Evolutionary conservation across 2,888 invertebrate genomes (phyloP).

Genomic region (Barypeithes pellucidus): DNA sequence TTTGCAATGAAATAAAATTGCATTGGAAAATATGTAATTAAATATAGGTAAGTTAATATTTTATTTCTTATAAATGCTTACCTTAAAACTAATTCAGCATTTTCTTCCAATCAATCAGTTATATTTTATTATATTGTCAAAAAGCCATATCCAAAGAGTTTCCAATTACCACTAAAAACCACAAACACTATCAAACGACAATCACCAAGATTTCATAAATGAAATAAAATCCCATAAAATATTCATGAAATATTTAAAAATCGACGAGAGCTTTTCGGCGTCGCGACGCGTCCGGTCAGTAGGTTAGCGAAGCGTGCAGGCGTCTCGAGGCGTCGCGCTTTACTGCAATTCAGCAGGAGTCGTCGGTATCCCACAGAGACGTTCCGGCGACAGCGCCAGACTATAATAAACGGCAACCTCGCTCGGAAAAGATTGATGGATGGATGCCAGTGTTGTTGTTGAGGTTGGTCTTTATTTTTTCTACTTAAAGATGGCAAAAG

Average conservation of each 20-base stretch:
- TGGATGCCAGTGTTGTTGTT: constrained; percentile 14
- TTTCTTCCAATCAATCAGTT: not conserved
- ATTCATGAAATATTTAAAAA: not conserved
- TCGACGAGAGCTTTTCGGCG: constrained; percentile 11
- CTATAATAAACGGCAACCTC: constrained; percentile 55
- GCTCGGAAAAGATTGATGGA: constrained; percentile 15
- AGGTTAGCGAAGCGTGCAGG: constrained; percentile 15
- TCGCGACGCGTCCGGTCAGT: constrained; percentile 26
- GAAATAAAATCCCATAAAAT: constrained; percentile 9
- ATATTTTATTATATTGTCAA: not conserved
- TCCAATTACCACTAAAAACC: not conserved
- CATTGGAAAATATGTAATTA: too few species aligned
- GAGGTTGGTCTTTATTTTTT: constrained; percentile 7
- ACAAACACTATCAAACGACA: not conserved
- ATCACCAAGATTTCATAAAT: constrained; percentile 6
- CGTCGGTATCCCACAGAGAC: constrained; percentile 59
- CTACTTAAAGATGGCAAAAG: too few species aligned
- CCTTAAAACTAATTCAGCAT: not conserved
- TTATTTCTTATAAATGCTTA: not conserved
- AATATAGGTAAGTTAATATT: too few species aligned
- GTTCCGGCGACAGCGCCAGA: constrained; percentile 65
- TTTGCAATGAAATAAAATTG: too few species aligned
- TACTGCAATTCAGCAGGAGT: constrained; percentile 56
- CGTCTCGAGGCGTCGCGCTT: constrained; percentile 37
- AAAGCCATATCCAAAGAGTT: not conserved